Conservation (phyloP, 2,888 invertebrate genomes). For the Eristalis pertinax region DNA sequence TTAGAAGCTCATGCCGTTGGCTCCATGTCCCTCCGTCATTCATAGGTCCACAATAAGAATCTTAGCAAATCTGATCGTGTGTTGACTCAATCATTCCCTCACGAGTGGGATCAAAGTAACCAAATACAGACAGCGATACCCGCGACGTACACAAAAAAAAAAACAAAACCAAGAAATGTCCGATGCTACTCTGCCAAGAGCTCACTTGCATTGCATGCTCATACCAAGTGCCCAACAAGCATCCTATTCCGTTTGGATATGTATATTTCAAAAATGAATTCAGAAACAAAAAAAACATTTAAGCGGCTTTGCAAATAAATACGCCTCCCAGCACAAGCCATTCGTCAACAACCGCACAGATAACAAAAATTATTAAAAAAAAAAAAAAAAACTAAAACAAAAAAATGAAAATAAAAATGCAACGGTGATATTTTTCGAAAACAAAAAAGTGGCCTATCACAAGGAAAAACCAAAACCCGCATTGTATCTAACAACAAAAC, state of each 20-base stretch:
- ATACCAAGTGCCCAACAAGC: conserved; percentile 37
- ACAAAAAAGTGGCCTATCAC: conserved; percentile 39
- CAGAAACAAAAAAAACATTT: neutral
- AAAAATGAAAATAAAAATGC: neutral
- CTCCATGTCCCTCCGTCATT: too few relatives aligned
- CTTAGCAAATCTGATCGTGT: neutral
- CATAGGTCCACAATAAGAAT: too few relatives aligned
- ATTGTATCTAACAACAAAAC: conserved; percentile 51
- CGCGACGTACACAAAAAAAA: neutral
- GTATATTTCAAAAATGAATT: neutral
- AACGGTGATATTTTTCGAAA: conserved; percentile 51
- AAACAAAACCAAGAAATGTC: too few relatives aligned
- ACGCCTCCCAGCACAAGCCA: conserved; percentile 23
- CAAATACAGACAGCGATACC: neutral
- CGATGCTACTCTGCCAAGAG: conserved; percentile 18
- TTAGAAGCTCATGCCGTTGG: too few relatives aligned
- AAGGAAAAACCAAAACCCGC: neutral
- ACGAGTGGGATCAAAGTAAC: neutral
- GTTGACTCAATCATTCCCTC: neutral
- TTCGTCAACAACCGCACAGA: conserved; percentile 46
- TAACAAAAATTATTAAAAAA: conserved; percentile 31
- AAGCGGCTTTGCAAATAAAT: neutral
- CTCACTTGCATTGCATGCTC: conserved; percentile 29
- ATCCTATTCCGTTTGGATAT: conserved; percentile 14
- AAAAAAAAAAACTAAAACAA: conserved; percentile 1